Evolutionary conservation across 2,113 vertebrate species (phyloP).

Genomic region (Halcyon senegalensis): DNA sequence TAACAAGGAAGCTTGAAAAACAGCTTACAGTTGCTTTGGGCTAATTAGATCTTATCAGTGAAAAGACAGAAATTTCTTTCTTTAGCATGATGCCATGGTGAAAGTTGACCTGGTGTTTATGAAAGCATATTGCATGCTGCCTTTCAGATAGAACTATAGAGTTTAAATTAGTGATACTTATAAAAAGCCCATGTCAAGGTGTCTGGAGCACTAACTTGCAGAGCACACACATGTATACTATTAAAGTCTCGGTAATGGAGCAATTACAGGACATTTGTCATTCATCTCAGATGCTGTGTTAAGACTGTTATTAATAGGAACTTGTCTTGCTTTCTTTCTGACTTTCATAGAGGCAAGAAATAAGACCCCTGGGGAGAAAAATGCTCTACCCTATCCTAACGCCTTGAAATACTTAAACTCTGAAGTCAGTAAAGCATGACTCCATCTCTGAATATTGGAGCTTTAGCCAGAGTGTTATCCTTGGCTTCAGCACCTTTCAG

Average conservation of each 20-base stretch:
- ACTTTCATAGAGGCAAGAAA: slow-evolving; percentile 28
- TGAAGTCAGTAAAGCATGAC: slow-evolving; percentile 46
- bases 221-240: neutral
- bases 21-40: slow-evolving; percentile 47
- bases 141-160: neutral
- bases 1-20: slow-evolving; percentile 35
- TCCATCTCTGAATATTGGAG: slow-evolving; percentile 25
- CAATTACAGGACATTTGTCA: slow-evolving; percentile 37
- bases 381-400: neutral
- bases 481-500: slow-evolving; percentile 32
- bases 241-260: neutral
- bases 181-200: slow-evolving; percentile 13
- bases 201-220: neutral
- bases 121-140: neutral
- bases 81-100: neutral
- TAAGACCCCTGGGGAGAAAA: slow-evolving; percentile 21
- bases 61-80: slow-evolving; percentile 23
- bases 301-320: slow-evolving; percentile 36
- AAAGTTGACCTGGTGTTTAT: slow-evolving; percentile 8
- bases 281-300: slow-evolving; percentile 14
- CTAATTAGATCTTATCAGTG: slow-evolving; percentile 58
- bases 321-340: slow-evolving; percentile 44
- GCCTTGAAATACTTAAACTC: slow-evolving; percentile 46
- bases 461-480: slow-evolving; percentile 34
- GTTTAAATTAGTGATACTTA: slow-evolving; percentile 6